phyloP scores from a whole-genome alignment of 2,113 vertebrate genomes.

The Ivindomyrus marchei region DNA sequence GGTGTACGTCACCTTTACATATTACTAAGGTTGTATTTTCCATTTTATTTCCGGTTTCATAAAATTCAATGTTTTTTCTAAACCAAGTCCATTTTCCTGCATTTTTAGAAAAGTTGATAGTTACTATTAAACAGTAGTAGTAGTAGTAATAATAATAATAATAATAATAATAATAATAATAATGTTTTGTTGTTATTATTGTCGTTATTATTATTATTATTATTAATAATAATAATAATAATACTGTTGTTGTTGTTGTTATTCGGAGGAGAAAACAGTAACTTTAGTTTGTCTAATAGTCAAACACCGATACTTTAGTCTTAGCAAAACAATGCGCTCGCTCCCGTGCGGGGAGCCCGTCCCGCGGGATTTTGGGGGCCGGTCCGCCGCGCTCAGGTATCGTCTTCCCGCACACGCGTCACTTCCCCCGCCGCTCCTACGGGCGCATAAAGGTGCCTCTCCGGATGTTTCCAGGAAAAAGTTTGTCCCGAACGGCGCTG shows the following conservation, averaged over 20 bases:
- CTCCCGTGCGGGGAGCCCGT: neutral
- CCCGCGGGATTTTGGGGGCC: neutral
- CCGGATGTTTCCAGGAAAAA: neutral
- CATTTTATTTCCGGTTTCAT: neutral
- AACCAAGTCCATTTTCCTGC: neutral
- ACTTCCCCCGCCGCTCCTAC: neutral
- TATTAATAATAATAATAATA: neutral
- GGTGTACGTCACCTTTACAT: neutral
- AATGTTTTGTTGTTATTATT: neutral
- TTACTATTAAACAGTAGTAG: neutral
- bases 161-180: neutral
- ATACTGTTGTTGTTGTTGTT: neutral
- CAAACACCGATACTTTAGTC: neutral
- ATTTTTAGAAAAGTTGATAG: neutral
- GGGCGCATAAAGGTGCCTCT: neutral
- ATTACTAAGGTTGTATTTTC: neutral
- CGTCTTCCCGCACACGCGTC: constrained; percentile 1
- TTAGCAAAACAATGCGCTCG: neutral
- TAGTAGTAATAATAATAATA: neutral
- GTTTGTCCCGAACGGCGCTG: neutral
- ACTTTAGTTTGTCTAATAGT: neutral
- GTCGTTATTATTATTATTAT: neutral
- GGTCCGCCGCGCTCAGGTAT: neutral
- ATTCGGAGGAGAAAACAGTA: neutral
- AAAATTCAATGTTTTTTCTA: neutral